Percentiles rank a stretch among this genome's conserved stretches.
Evolutionary conservation across 2,113 vertebrate species (phyloP).

Genomic region (Bujurquina vittata): DNA sequence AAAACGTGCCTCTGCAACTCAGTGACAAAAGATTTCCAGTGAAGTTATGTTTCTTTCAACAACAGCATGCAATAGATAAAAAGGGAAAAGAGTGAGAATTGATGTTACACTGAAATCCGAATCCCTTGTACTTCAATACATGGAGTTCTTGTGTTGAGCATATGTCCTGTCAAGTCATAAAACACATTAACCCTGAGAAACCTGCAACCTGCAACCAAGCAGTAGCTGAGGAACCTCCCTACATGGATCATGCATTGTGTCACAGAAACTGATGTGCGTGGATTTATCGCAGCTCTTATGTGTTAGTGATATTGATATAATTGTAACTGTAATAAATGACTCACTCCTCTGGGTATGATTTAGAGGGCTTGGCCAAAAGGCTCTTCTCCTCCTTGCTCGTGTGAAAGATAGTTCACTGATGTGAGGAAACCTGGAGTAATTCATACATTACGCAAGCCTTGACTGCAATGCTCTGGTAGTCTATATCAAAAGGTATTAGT

Average conservation of each 20-base stretch:
- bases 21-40: slow-evolving; percentile 8
- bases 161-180: slow-evolving; percentile 41
- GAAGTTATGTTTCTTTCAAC: neutral
- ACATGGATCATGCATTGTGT: slow-evolving; percentile 68
- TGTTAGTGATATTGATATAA: slow-evolving; percentile 79
- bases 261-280: slow-evolving; percentile 62
- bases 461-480: slow-evolving; percentile 73
- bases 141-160: neutral
- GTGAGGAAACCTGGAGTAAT: slow-evolving; percentile 75
- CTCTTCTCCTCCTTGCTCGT: slow-evolving; percentile 71
- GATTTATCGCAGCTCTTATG: slow-evolving; percentile 77
- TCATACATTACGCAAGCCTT: slow-evolving; percentile 78
- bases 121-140: neutral
- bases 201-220: slow-evolving; percentile 26
- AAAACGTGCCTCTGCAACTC: neutral
- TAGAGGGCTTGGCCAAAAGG: slow-evolving; percentile 71
- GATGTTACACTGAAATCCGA: neutral
- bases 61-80: neutral
- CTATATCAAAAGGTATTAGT: slow-evolving; percentile 75
- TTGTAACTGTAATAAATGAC: slow-evolving; percentile 78
- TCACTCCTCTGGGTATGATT: slow-evolving; percentile 68
- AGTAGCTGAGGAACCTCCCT: slow-evolving; percentile 34
- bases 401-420: slow-evolving; percentile 80
- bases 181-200: slow-evolving; percentile 26
- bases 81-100: slow-evolving; percentile 1